A percentile compares a stretch with the other conserved stretches of the same genome.
These are phyloP conservation scores for Sparus aurata DNA, from an alignment of 2,797 vertebrate species.

Conservation along the genomic window DNA sequence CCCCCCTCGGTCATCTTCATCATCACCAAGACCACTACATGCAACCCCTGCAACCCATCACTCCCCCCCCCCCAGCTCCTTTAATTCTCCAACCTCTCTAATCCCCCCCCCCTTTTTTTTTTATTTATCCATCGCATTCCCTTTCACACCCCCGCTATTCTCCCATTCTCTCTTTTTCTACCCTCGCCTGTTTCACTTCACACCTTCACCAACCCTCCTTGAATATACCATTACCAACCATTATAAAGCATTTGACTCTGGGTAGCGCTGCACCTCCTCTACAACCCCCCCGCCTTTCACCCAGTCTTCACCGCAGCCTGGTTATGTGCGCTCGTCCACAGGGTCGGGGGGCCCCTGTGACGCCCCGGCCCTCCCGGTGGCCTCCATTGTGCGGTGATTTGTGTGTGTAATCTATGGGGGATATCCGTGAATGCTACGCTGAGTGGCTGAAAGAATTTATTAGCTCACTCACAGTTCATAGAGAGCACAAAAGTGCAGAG, in stretches of 20 bases:
- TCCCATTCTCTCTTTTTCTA: constrained; percentile 79
- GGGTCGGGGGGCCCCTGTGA: constrained; percentile 88
- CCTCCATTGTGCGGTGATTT: constrained; percentile 96
- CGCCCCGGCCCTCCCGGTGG: constrained; percentile 86
- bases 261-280: constrained; percentile 79
- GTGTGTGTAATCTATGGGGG: constrained; percentile 94
- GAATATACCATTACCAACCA: constrained; percentile 92
- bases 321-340: constrained; percentile 90
- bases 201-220: constrained; percentile 81
- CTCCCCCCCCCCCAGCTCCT: constrained; percentile 45
- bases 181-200: constrained; percentile 77
- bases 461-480: constrained; percentile 94
- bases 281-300: constrained; percentile 56
- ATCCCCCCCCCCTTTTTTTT: constrained; percentile 84
- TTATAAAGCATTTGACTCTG: constrained; percentile 95
- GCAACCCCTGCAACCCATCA: constrained; percentile 55
- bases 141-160: constrained; percentile 85
- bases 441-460: constrained; percentile 96
- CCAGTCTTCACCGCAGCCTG: constrained; percentile 78
- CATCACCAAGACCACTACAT: constrained; percentile 71
- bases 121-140: constrained; percentile 86
- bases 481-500: constrained; percentile 95
- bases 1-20: constrained; percentile 76
- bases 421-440: constrained; percentile 92
- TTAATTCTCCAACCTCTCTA: constrained; percentile 69